These are phyloP conservation scores for Lobophora halterata DNA, from an alignment of 2,888 invertebrate genomes.

Conservation along the genomic window DNA sequence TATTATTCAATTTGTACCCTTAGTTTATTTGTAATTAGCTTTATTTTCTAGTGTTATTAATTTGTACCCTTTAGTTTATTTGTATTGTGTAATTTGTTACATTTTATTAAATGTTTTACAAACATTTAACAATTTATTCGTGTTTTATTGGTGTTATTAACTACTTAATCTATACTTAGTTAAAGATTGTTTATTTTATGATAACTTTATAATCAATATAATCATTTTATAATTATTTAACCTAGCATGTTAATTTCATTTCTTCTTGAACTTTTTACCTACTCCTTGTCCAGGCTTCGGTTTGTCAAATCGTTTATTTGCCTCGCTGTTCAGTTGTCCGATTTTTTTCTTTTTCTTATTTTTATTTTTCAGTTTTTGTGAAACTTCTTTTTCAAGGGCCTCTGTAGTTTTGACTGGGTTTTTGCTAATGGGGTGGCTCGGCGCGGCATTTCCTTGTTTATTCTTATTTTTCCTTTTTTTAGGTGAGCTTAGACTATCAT, in stretches of 20 bases:
- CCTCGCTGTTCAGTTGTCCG: conserved; percentile 56
- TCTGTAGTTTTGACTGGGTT: conserved; percentile 49
- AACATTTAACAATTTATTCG: conserved; percentile 13
- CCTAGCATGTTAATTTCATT: conserved; percentile 27
- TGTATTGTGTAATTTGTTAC: not conserved
- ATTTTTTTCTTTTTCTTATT: conserved; percentile 62
- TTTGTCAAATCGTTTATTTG: conserved; percentile 39
- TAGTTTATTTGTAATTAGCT: conserved; percentile 8
- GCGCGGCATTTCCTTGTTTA: conserved; percentile 12
- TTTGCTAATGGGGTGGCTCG: conserved; percentile 24
- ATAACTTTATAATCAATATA: conserved; percentile 35
- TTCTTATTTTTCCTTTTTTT: conserved; percentile 44
- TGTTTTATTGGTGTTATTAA: too few species aligned
- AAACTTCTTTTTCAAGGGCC: conserved; percentile 46
- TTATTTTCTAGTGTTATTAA: not conserved
- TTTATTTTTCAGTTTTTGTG: conserved; percentile 62
- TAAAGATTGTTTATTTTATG: too few species aligned
- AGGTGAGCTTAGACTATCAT: conserved; percentile 29
- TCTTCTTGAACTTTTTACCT: conserved; percentile 46
- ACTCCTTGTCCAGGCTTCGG: conserved; percentile 33
- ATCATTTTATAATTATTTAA: conserved; percentile 15
- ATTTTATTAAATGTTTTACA: not conserved
- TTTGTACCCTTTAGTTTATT: not conserved
- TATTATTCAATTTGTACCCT: conserved; percentile 4
- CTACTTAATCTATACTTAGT: too few species aligned